Base-by-base conservation (phyloP, 2,888 invertebrate species). In the Athripsodes cinereus region DNA sequence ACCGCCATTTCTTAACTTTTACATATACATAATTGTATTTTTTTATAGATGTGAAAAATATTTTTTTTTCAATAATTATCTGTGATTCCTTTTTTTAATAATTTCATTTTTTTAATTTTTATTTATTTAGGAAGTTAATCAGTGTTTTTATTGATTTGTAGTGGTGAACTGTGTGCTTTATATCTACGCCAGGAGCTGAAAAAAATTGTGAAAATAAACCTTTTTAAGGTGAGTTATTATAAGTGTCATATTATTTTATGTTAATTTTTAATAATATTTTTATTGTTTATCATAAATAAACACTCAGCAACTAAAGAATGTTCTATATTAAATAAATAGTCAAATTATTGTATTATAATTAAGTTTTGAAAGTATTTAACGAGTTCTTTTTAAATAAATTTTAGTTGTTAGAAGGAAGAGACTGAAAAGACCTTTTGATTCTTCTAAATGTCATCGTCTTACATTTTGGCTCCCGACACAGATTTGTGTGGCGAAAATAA, bases 141-240 rank as follows among this genome's bases (percentile, higher is more conserved):
- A 20, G 11, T 47, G 21, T 31, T 47, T 56, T 40, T 40, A 40
- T 40, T 40, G 13, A 40, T 40, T 26, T 40, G 13, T 40, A 40
- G 47, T 57, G 56, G 60, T 60, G 60, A 57, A 51, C 35, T 60
- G 60, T 60, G 60, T 60, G 57, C 57, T 60, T 60, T n/a, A 40
- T 22, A 57, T 52, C 52, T 52, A 44, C 52, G 44, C 21, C 40
- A 22, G 50, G 26, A n/a, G 21, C 50, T 50, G 50, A 50, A 48
- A 11, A n/a, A 48, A 11, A 20, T 47, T 47, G 13, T 40, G 13
- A 40, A 40, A 40, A 40, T 13, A 8, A 8, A 40, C 5, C 40
- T 40, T n/a, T 2, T 40, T 8, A 18, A 11, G 19, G 48, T 48
- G 16, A 19, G 22, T 48, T 48, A 8, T 48, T 20, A n/a, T 8